Evolutionary conservation across 2,797 vertebrate species (phyloP).

Genomic region (Avahi laniger): DNA sequence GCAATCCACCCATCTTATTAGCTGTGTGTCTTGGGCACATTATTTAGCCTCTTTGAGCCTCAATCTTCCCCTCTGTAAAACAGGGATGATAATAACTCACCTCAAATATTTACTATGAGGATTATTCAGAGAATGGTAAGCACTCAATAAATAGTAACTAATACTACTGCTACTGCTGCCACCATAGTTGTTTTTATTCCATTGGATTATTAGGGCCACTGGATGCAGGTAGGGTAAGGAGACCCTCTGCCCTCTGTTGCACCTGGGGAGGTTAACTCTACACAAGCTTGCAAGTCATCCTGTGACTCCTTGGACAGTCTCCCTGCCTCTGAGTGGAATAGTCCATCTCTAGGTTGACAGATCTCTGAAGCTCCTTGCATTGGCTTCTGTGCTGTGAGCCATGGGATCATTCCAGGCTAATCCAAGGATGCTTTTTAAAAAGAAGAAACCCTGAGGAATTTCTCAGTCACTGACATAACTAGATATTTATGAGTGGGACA

Average conservation of each 20-base stretch:
- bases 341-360: neutral
- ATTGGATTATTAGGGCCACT: neutral
- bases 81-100: neutral
- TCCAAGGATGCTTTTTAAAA: neutral
- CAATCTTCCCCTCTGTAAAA: neutral
- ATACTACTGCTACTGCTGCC: neutral
- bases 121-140: neutral
- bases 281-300: neutral
- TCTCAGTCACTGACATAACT: neutral
- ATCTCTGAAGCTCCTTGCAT: neutral
- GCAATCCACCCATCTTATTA: neutral
- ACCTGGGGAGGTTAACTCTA: neutral
- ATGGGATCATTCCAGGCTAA: neutral
- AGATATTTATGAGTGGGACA: neutral
- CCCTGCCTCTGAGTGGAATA: neutral
- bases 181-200: neutral
- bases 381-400: neutral
- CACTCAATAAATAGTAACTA: neutral
- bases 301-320: neutral
- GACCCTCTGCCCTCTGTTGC: neutral
- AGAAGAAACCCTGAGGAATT: neutral
- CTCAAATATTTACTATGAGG: neutral
- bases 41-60: neutral
- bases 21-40: neutral
- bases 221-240: neutral